phyloP scores from a whole-genome alignment of 2,797 vertebrate species.

The Anabacerthia variegaticeps region DNA sequence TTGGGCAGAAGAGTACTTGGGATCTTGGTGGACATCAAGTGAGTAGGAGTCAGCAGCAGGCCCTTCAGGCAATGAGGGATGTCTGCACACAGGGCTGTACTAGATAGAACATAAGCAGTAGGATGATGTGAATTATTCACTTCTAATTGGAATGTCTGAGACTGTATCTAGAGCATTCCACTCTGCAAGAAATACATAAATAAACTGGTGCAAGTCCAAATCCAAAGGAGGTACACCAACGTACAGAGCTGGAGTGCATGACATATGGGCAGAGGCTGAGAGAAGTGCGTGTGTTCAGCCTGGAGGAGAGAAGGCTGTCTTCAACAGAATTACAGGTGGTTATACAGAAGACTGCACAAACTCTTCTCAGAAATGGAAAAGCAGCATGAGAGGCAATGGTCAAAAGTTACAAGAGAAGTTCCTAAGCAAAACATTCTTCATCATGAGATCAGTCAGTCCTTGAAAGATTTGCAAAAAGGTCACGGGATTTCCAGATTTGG shows the following conservation, averaged over 20 bases:
- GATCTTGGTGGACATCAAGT: neutral
- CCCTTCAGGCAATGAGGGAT: neutral
- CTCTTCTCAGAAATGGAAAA: neutral
- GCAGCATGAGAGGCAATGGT: neutral
- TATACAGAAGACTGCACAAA: neutral
- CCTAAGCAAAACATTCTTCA: neutral
- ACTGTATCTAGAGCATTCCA: neutral
- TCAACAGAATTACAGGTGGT: neutral
- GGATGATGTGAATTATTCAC: neutral
- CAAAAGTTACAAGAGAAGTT: neutral
- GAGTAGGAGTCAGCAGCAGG: neutral
- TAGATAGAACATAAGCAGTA: neutral
- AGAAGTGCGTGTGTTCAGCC: neutral
- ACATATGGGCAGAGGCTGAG: neutral
- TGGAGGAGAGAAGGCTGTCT: neutral
- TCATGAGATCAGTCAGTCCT: neutral
- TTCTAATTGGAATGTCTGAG: neutral
- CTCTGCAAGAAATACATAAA: neutral
- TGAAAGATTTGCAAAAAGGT: neutral
- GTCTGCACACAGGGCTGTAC: neutral
- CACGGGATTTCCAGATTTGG: neutral
- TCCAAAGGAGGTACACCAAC: neutral
- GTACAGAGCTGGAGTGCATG: neutral
- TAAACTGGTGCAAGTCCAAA: neutral
- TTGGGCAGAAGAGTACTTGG: neutral